phyloP scores from a whole-genome alignment of 1,140 invertebrate genomes.

The Apis laboriosa region DNA sequence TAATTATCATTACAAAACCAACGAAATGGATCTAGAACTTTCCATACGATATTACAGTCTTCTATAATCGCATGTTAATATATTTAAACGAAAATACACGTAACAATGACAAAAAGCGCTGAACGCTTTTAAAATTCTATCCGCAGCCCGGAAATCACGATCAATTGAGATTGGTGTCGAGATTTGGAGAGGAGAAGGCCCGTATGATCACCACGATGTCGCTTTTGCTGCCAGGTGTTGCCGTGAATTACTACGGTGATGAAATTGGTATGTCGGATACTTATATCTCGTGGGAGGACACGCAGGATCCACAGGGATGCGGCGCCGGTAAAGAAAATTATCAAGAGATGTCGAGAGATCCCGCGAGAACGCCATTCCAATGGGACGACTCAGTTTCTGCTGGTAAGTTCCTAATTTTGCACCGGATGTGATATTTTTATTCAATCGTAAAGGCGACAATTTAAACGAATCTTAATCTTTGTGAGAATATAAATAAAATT shows the following conservation, averaged over 20 bases:
- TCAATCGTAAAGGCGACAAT: no score
- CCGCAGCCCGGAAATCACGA: conserved; percentile 86
- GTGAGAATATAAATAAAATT: no score
- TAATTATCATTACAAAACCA: no score
- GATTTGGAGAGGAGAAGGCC: conserved; percentile 83
- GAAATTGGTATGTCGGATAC: conserved; percentile 85
- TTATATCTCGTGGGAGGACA: conserved; percentile 73
- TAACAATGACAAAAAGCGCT: neutral
- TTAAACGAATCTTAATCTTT: no score
- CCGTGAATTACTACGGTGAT: conserved; percentile 89
- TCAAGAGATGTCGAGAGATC: conserved; percentile 80
- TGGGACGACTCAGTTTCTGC: conserved; percentile 85
- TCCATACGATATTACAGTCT: no score
- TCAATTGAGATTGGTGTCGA: conserved; percentile 81
- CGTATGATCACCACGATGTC: conserved; percentile 86
- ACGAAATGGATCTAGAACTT: no score
- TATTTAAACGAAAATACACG: no score
- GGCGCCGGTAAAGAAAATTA: conserved; percentile 72
- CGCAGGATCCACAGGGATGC: conserved; percentile 69
- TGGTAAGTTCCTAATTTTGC: conserved; percentile 71
- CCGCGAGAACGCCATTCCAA: conserved; percentile 86
- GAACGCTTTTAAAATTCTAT: neutral
- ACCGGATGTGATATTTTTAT: neutral
- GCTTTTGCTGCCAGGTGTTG: conserved; percentile 86
- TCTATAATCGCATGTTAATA: no score